A percentile compares a stretch with the other conserved stretches of the same genome.
These are phyloP conservation scores for Rousettus madagascariensis DNA, from an alignment of 2,797 vertebrate species.

Conservation along the genomic window DNA sequence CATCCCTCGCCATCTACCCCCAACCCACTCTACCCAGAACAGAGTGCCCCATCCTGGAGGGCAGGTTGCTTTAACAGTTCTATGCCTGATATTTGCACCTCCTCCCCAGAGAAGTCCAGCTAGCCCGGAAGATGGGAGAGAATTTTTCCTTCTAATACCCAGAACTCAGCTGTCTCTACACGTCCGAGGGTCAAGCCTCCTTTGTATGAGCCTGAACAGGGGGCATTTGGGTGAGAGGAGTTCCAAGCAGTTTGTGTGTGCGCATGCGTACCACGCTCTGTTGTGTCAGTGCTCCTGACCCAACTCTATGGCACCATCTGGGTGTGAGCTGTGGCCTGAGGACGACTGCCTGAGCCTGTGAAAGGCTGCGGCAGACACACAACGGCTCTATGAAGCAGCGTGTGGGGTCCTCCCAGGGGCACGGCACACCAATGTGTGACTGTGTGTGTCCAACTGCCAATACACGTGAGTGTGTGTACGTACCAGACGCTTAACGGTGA, in stretches of 20 bases:
- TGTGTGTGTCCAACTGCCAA: neutral
- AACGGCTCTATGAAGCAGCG: neutral
- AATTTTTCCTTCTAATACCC: neutral
- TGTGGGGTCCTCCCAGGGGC: neutral
- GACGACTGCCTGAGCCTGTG: neutral
- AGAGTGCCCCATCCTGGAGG: neutral
- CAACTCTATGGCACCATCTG: neutral
- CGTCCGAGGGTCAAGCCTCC: neutral
- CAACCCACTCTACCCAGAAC: neutral
- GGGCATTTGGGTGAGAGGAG: neutral
- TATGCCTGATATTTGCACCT: neutral
- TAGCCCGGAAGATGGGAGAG: neutral
- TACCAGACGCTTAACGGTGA: neutral
- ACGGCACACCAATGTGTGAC: neutral
- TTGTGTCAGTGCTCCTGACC: neutral
- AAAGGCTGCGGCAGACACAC: neutral
- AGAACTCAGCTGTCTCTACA: neutral
- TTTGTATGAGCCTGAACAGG: neutral
- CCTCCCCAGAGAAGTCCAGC: neutral
- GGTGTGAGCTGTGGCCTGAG: neutral
- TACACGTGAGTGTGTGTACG: accelerated
- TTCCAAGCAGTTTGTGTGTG: neutral
- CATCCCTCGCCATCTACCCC: neutral
- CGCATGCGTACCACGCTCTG: neutral
- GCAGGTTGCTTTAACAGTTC: neutral